A percentile compares a stretch with the other conserved stretches of the same genome.
Evolutionary conservation across 2,113 vertebrate genomes (phyloP).

Genomic region (Xiphophorus maculatus): DNA sequence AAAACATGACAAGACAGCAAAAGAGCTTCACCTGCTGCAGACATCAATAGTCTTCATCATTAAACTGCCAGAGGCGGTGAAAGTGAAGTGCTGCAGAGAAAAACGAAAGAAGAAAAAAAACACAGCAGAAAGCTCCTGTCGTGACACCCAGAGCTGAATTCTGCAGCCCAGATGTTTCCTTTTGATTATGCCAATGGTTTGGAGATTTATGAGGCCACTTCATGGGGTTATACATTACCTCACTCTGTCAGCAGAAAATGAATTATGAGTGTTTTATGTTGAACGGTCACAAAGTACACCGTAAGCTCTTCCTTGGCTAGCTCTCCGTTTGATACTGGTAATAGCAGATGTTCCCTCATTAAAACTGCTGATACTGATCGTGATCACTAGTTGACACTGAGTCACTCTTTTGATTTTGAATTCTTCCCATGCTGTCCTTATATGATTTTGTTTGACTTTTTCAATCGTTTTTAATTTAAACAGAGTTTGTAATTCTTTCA

Average conservation of each 20-base stretch:
- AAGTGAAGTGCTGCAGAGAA: conserved; percentile 12
- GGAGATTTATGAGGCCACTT: neutral
- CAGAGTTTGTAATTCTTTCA: no score
- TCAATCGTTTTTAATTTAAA: neutral
- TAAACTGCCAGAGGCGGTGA: neutral
- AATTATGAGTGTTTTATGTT: neutral
- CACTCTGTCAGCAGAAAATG: neutral
- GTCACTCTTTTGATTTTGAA: neutral
- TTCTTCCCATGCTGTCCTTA: neutral
- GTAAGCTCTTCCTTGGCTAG: neutral
- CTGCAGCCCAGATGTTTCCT: neutral
- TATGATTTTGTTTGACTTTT: neutral
- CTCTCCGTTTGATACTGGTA: neutral
- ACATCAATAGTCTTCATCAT: neutral
- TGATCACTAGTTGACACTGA: neutral
- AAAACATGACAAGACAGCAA: neutral
- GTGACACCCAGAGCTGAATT: neutral
- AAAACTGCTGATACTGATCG: neutral
- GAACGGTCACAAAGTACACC: neutral
- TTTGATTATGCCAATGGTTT: neutral
- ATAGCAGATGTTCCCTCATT: no score
- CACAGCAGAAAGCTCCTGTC: neutral
- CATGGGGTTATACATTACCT: neutral
- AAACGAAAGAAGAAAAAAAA: neutral
- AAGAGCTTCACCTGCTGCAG: neutral